phyloP scores from a whole-genome alignment of 2,113 vertebrate species.

The Progne subis region DNA sequence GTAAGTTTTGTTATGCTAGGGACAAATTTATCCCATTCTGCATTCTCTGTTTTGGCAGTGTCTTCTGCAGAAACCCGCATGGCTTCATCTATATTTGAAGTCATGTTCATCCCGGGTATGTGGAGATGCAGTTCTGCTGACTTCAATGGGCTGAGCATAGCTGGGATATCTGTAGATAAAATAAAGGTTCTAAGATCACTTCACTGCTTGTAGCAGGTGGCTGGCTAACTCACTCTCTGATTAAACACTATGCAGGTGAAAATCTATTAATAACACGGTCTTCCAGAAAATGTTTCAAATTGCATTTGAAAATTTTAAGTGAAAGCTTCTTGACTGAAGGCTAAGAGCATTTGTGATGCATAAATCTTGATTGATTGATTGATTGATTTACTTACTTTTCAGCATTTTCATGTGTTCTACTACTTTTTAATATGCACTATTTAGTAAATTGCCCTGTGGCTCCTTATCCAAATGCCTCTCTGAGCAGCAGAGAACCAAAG shows the following conservation, averaged over 20 bases:
- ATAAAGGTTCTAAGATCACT: neutral
- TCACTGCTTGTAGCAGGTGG: neutral
- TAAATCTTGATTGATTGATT: neutral
- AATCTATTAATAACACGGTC: neutral
- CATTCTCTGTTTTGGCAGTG: neutral
- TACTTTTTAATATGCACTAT: neutral
- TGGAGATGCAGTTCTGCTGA: slow-evolving; percentile 17
- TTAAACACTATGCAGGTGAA: neutral
- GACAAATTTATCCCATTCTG: slow-evolving; percentile 6
- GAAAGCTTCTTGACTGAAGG: neutral
- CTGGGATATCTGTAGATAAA: slow-evolving; percentile 27
- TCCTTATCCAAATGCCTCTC: neutral
- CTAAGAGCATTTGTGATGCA: neutral
- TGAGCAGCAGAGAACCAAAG: neutral
- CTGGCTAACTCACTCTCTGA: neutral
- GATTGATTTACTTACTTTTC: neutral
- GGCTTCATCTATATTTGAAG: slow-evolving; percentile 27
- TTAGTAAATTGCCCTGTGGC: neutral
- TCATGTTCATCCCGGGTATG: slow-evolving; percentile 26
- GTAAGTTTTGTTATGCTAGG: slow-evolving; percentile 40
- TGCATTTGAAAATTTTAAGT: neutral
- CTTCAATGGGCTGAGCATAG: slow-evolving; percentile 27
- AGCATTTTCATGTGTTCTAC: neutral
- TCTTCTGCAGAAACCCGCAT: slow-evolving; percentile 17
- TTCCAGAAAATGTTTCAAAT: neutral